Evolutionary conservation across 2,888 invertebrate genomes (phyloP).

Genomic region (Macrosiphum euphorbiae): DNA sequence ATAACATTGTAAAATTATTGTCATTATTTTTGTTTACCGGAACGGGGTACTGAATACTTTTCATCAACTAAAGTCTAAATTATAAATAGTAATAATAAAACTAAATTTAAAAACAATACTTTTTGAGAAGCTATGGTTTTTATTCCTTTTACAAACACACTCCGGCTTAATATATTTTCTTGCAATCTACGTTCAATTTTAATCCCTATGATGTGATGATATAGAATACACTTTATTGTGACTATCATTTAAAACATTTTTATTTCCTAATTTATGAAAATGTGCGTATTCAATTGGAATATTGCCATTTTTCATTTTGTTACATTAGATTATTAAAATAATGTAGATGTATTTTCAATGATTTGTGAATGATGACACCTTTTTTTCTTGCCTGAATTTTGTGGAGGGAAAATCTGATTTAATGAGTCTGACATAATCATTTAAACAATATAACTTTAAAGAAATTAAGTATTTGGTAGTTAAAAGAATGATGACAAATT

Average conservation of each 20-base stretch:
- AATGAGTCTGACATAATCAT: conserved; percentile 37
- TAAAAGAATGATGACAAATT: conserved; percentile 45
- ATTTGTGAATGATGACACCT: conserved; percentile 21
- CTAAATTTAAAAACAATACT: background rate
- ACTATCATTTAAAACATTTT: background rate
- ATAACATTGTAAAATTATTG: background rate
- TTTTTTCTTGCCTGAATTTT: conserved; percentile 13
- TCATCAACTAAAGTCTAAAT: background rate
- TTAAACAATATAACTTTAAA: background rate
- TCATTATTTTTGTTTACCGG: background rate
- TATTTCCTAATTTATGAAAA: background rate
- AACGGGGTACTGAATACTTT: background rate
- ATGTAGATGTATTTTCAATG: background rate
- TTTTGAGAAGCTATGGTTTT: background rate
- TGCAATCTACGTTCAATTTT: background rate
- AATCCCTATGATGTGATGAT: background rate
- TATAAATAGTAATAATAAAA: background rate
- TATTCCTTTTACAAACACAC: background rate
- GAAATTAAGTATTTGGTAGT: background rate
- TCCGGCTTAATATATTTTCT: background rate
- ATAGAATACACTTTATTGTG: background rate
- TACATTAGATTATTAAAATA: background rate
- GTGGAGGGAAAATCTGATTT: conserved; percentile 47
- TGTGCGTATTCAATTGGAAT: background rate
- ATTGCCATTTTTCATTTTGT: background rate